Conservation (phyloP, 2,888 invertebrate species). For the Leptinotarsa haldemani region DNA sequence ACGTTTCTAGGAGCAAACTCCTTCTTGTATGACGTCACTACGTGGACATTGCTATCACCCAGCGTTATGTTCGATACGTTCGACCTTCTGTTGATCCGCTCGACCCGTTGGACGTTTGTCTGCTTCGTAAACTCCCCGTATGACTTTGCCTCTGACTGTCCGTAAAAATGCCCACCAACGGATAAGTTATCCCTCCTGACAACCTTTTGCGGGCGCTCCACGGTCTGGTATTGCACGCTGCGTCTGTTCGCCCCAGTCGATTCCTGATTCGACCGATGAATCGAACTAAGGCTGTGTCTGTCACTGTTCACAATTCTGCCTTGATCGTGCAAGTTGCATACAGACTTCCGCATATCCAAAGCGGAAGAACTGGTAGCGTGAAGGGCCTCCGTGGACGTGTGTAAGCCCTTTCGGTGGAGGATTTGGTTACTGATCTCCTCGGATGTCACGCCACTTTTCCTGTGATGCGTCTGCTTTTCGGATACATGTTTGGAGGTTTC, state of each 20-base stretch:
- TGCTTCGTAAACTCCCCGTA: conserved; percentile 76
- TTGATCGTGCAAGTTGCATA: conserved; percentile 81
- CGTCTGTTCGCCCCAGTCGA: conserved; percentile 68
- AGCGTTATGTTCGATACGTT: conserved; percentile 82
- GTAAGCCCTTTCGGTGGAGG: conserved; percentile 79
- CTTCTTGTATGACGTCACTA: conserved; percentile 79
- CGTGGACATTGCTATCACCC: conserved; percentile 73
- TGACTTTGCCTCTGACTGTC: conserved; percentile 77
- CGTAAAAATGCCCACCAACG: conserved; percentile 80
- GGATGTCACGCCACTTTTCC: conserved; percentile 80
- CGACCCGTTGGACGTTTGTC: conserved; percentile 68
- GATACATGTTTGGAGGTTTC: conserved; percentile 35
- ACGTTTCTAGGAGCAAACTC: conserved; percentile 79
- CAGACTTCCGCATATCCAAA: conserved; percentile 83
- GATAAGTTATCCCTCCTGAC: conserved; percentile 75
- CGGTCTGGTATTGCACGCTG: conserved; percentile 68
- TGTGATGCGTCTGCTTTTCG: conserved; percentile 67
- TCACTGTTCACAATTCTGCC: conserved; percentile 78
- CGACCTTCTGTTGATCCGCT: conserved; percentile 72
- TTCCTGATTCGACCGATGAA: conserved; percentile 77
- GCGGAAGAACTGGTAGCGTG: conserved; percentile 81
- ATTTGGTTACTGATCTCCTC: conserved; percentile 82
- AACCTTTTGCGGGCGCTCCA: conserved; percentile 74
- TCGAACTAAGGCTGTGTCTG: conserved; percentile 81
- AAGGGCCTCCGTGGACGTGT: conserved; percentile 77